Evolutionary conservation across 2,797 vertebrate species (phyloP), one percentile per base, ranked within the genome.

Genomic region (Telmatherina bonti): DNA sequence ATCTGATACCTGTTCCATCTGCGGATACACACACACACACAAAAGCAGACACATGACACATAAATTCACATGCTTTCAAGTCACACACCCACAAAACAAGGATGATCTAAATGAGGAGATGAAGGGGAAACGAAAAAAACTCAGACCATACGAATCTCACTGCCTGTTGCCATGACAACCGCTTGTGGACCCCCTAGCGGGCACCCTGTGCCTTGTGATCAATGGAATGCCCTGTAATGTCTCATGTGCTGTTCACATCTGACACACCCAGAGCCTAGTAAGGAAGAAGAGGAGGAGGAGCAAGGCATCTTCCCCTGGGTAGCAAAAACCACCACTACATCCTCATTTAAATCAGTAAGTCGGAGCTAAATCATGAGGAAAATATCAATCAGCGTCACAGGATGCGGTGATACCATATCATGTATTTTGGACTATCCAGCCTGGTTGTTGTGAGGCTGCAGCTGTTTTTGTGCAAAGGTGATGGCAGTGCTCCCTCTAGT

Each of bases 1-100:
- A 85, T 99, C 97, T 24, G 98, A 99, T 10, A 98, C 90, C 78
- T 99, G 98, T 79, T 99, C 98, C 98, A 99, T 99, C 98, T 99
- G 76, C 18, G 72, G 24, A 69, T 33, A 73, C 26, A 71, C 10
- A 67, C 33, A 11, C 20, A 47, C 4, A 29, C 53, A 24, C 20
- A 54, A 36, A 74, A 43, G 41, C 5, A 43, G 15, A 38, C 4
- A 18, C 43, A 26, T 38, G n/a, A 2, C 30, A 45, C 13, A 62
- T 12, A 74, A 38, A 56, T 43, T 31, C 49, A 77, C 38, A 72
- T n/a, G 47, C 16, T 51, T 38, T 43, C 49, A 69, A 43, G 75
- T 87, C 68, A 79, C 73, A 74, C 80, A 12, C 7, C 74, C 62
- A 81, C 67, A 70, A 26, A 56, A 58, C 38, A 64, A 20, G 49